Evolutionary conservation across 2,113 vertebrate species (phyloP).

Genomic region (Polypterus bichir): DNA sequence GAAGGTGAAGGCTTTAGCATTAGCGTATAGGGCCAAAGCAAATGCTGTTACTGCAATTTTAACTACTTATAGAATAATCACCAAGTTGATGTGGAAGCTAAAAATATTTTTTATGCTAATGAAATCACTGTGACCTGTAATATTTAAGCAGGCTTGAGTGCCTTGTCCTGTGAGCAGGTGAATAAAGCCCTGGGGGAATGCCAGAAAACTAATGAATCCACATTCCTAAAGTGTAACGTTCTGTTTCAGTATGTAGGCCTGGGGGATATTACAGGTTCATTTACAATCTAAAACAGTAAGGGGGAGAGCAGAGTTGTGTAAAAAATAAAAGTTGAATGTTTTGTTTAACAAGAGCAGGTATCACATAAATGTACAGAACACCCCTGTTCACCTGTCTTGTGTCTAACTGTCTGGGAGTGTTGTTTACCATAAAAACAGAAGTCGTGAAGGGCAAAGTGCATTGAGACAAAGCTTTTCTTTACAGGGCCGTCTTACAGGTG

Average conservation of each 20-base stretch:
- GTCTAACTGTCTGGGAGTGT: not conserved
- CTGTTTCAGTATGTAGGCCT: not conserved
- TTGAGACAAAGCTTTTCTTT: not conserved
- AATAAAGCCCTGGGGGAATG: not conserved
- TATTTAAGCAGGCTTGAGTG: not conserved
- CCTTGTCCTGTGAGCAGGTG: not conserved
- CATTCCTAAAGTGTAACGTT: slow-evolving; percentile 5
- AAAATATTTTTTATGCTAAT: not conserved
- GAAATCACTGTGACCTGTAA: not conserved
- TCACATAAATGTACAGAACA: not conserved
- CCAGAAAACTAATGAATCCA: not conserved
- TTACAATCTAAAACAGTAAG: not conserved
- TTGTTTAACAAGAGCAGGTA: not conserved
- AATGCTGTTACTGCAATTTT: not conserved
- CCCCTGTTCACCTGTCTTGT: not conserved
- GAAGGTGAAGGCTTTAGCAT: not conserved
- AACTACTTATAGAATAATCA: too few species aligned
- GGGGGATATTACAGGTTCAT: not conserved
- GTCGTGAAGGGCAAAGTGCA: not conserved
- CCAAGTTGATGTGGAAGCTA: not conserved
- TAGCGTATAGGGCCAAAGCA: not conserved
- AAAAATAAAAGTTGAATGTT: not conserved
- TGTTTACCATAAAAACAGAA: not conserved
- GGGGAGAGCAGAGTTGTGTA: not conserved
- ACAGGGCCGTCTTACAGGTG: not conserved